Conservation (phyloP, 2,113 vertebrate species). For the Grus americana region DNA sequence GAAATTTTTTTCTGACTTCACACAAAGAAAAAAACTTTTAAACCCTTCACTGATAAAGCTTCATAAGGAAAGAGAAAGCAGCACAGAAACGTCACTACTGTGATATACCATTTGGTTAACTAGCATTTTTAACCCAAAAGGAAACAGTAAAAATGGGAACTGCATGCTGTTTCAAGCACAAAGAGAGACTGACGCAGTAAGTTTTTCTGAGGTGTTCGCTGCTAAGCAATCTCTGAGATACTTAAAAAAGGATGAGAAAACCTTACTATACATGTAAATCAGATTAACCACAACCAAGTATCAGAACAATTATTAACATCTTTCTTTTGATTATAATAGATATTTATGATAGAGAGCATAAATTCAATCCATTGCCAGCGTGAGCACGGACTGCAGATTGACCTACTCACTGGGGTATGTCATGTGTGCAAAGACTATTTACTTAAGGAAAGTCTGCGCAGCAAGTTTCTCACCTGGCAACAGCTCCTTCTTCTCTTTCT, state of each 20-base stretch:
- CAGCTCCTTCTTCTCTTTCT: neutral
- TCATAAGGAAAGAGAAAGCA: neutral
- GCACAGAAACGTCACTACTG: neutral
- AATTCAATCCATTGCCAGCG: neutral
- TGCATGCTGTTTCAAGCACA: neutral
- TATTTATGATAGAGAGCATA: neutral
- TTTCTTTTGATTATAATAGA: neutral
- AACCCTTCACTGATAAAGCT: neutral
- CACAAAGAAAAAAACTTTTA: neutral
- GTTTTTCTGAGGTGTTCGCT: neutral
- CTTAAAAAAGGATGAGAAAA: neutral
- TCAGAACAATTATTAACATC: neutral
- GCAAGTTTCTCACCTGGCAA: neutral
- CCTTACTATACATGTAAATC: rapidly evolving
- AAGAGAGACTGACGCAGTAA: neutral
- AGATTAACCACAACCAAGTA: neutral
- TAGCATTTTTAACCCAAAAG: neutral
- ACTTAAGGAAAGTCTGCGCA: neutral
- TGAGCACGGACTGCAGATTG: neutral
- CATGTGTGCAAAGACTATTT: neutral
- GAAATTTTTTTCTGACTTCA: neutral
- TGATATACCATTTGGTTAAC: neutral
- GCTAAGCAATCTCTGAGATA: neutral
- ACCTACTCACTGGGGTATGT: neutral
- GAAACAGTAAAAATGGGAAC: neutral